Percentiles rank a stretch among this genome's conserved stretches.
These are phyloP conservation scores for Macquaria ambigua DNA, from an alignment of 2,113 vertebrate genomes.

Conservation along the genomic window DNA sequence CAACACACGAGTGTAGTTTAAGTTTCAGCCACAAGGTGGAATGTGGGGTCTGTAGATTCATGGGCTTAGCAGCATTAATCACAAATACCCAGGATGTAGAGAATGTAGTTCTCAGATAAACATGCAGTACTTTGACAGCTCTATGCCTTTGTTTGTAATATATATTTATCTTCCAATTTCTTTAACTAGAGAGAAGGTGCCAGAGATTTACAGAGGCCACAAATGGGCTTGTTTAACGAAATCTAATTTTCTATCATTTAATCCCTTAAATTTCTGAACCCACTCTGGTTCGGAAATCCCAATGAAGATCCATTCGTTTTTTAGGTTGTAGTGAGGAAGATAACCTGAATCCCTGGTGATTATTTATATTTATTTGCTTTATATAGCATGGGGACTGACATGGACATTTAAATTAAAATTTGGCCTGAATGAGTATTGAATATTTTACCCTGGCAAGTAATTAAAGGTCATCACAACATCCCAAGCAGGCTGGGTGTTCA, in stretches of 20 bases:
- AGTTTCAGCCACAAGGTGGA: constrained; percentile 12
- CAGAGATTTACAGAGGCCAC: not conserved
- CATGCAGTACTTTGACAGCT: not conserved
- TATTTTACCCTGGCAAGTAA: constrained; percentile 10
- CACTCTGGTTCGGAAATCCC: not conserved
- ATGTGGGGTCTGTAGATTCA: not conserved
- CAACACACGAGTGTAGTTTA: not conserved
- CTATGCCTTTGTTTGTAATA: not conserved
- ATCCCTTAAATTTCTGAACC: not conserved
- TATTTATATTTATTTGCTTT: too few relatives aligned
- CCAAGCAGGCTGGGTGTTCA: constrained; percentile 11
- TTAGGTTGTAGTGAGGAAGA: not conserved
- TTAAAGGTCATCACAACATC: constrained; percentile 1
- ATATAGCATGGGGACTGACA: not conserved
- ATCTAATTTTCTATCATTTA: not conserved
- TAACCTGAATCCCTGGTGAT: not conserved
- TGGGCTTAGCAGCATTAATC: not conserved
- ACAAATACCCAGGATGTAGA: not conserved
- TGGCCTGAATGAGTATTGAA: constrained; percentile 9
- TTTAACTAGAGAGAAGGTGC: not conserved
- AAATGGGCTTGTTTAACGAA: not conserved
- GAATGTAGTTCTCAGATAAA: not conserved
- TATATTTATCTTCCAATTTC: not conserved
- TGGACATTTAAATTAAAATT: constrained; percentile 2
- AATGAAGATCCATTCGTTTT: not conserved